Percentiles rank a stretch among this genome's conserved stretches.
Evolutionary conservation across 2,113 vertebrate genomes (phyloP).

Genomic region (Limnothrissa miodon): DNA sequence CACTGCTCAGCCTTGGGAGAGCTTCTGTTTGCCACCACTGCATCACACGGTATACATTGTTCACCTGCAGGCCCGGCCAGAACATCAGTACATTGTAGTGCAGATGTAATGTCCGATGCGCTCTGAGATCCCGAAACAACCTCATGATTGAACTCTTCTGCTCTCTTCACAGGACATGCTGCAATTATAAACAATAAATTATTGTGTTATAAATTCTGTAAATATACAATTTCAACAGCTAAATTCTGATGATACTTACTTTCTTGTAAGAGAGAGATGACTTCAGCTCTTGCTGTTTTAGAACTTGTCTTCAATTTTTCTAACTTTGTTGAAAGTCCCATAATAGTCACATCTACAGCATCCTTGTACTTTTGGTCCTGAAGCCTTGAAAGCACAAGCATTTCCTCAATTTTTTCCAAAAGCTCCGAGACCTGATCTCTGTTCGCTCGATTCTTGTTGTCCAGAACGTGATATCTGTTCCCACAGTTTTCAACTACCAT

Average conservation of each 20-base stretch:
- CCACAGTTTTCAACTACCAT: conserved; percentile 58
- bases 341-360: neutral
- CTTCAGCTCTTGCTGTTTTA: neutral
- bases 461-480: conserved; percentile 64
- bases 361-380: neutral
- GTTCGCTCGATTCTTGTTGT: conserved; percentile 48
- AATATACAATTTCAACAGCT: neutral
- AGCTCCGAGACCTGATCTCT: conserved; percentile 56
- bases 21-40: neutral
- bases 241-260: neutral
- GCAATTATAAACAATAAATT: conserved; percentile 1
- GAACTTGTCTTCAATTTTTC: neutral
- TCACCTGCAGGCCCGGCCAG: neutral
- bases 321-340: neutral
- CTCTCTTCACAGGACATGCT: conserved; percentile 38
- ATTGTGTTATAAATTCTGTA: neutral
- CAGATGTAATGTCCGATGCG: neutral
- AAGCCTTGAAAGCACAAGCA: conserved; percentile 44
- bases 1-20: conserved; percentile 9
- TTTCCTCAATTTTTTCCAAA: conserved; percentile 54
- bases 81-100: neutral
- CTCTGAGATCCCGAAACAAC: neutral
- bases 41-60: neutral
- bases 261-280: neutral
- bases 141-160: neutral